Conservation (phyloP, 2,113 vertebrate species). For the Synodontis membranacea region DNA sequence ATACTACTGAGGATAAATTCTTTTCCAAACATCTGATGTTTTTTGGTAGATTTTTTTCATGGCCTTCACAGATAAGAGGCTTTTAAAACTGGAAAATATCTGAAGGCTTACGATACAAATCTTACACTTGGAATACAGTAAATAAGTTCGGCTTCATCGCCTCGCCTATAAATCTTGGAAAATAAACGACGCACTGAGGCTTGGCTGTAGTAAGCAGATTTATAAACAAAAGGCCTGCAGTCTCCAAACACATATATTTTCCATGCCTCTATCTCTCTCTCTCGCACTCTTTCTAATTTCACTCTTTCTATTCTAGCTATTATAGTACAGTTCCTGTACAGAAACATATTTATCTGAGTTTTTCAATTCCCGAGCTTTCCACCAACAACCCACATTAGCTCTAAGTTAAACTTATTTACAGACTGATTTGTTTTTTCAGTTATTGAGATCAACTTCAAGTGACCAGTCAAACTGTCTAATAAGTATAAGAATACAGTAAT, state of each 20-base stretch:
- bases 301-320: background rate
- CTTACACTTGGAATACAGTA: conserved; percentile 37
- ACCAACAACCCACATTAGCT: background rate
- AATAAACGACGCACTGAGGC: conserved; percentile 50
- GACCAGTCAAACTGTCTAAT: background rate
- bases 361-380: background rate
- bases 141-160: conserved; percentile 53
- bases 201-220: conserved; percentile 23
- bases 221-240: conserved; percentile 41
- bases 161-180: conserved; percentile 55
- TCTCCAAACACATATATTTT: background rate
- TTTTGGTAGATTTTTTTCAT: conserved; percentile 10
- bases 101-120: conserved; percentile 50
- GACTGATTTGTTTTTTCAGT: background rate
- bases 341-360: background rate
- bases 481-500: background rate
- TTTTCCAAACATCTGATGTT: conserved; percentile 16
- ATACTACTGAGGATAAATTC: background rate
- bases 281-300: background rate
- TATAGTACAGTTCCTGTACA: background rate
- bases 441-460: background rate
- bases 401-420: background rate
- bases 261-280: background rate
- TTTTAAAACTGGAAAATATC: conserved; percentile 45
- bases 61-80: conserved; percentile 44